These are phyloP conservation scores for Nematopogon swammerdamellus DNA, from an alignment of 2,888 invertebrate species.

Conservation along the genomic window DNA sequence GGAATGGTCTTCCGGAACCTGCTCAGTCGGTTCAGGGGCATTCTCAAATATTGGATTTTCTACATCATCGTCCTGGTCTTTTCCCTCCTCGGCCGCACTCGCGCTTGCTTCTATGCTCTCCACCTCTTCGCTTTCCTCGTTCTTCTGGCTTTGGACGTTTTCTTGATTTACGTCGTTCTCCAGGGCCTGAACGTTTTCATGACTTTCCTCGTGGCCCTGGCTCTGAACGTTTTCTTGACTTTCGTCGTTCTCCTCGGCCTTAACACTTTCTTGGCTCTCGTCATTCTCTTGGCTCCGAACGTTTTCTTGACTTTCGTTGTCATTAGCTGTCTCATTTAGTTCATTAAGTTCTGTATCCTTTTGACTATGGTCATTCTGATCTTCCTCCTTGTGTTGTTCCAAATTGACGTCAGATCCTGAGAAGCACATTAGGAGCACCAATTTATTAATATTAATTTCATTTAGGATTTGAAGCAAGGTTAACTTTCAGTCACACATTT, in stretches of 20 bases:
- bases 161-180: no score
- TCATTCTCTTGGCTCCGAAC: conserved; percentile 19
- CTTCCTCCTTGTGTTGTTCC: no score
- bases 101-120: conserved; percentile 15
- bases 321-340: conserved; percentile 15
- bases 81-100: conserved; percentile 1
- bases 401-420: no score
- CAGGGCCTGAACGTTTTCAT: not conserved
- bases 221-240: no score
- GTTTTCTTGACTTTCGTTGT: conserved; percentile 18
- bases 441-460: no score
- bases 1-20: conserved; percentile 42
- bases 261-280: conserved; percentile 8
- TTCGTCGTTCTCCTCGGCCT: no score
- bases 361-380: not conserved
- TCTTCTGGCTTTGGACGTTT: conserved; percentile 16
- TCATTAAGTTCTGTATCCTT: conserved; percentile 9
- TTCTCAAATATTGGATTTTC: conserved; percentile 50
- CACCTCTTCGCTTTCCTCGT: conserved; percentile 12
- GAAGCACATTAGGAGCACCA: no score
- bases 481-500: no score
- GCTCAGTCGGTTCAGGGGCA: conserved; percentile 43
- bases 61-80: conserved; percentile 23
- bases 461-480: no score
- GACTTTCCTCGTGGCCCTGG: conserved; percentile 10